These are phyloP conservation scores for Psittacula echo DNA, from an alignment of 2,797 vertebrate genomes.

Conservation along the genomic window DNA sequence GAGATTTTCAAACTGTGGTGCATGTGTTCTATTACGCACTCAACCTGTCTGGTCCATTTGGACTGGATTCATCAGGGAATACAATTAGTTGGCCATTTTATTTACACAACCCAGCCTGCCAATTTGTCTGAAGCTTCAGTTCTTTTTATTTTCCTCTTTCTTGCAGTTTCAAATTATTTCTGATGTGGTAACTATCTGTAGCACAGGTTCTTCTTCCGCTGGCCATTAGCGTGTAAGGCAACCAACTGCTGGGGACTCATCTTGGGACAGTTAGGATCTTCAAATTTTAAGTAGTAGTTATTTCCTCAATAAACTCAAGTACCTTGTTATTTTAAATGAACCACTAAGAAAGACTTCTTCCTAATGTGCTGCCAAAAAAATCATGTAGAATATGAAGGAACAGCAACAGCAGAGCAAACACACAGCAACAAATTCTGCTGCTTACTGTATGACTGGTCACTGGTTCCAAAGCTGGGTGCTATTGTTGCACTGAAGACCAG, in stretches of 20 bases:
- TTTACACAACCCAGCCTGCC: constrained; percentile 52
- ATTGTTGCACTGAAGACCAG: neutral
- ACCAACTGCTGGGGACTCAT: neutral
- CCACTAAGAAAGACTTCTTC: neutral
- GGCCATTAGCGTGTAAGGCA: neutral
- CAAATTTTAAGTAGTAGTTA: neutral
- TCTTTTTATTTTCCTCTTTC: constrained; percentile 16
- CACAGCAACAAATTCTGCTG: neutral
- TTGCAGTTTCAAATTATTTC: constrained; percentile 24
- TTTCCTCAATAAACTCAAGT: neutral
- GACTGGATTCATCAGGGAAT: constrained; percentile 73
- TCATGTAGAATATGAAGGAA: neutral
- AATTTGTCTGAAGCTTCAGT: constrained; percentile 52
- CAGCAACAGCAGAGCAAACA: neutral
- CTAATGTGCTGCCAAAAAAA: neutral
- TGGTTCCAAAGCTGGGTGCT: neutral
- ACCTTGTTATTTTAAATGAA: neutral
- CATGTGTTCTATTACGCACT: constrained; percentile 80
- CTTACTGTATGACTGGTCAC: neutral
- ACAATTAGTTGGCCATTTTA: constrained; percentile 64
- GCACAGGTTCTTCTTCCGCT: neutral
- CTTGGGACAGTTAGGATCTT: neutral
- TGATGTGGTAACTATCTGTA: neutral
- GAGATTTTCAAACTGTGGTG: constrained; percentile 81
- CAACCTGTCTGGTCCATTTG: constrained; percentile 81